Evolutionary conservation across 2,113 vertebrate genomes (phyloP).

Genomic region (Lepus americanus): DNA sequence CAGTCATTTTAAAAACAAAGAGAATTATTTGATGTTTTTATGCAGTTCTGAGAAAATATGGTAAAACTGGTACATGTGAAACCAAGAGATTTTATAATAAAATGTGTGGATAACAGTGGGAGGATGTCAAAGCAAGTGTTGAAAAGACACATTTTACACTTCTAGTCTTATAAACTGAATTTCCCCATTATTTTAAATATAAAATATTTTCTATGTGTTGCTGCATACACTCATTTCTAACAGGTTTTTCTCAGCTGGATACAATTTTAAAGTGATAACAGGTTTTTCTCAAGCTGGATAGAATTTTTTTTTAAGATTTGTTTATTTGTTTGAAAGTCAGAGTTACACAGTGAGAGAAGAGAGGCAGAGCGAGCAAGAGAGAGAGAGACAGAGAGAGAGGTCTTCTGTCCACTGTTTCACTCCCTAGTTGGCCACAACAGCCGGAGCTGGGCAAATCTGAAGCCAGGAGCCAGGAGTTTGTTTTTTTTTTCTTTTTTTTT

Average conservation of each 20-base stretch:
- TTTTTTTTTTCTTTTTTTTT: too few species aligned
- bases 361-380: too few species aligned
- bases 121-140: neutral
- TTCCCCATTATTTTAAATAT: slow-evolving; percentile 34
- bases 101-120: slow-evolving; percentile 42
- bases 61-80: neutral
- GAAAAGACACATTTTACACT: slow-evolving; percentile 42
- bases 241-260: neutral
- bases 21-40: slow-evolving; percentile 25
- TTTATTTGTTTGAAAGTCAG: too few species aligned
- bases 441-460: too few species aligned
- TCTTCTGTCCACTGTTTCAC: too few species aligned
- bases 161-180: neutral
- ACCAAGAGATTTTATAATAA: slow-evolving; percentile 45
- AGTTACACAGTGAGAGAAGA: too few species aligned
- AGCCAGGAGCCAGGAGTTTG: too few species aligned
- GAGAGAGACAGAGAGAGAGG: too few species aligned
- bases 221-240: neutral
- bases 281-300: too few species aligned
- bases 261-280: neutral
- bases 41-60: neutral
- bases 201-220: neutral
- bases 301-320: too few species aligned
- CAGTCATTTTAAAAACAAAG: neutral
- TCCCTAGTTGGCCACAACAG: too few species aligned